Conservation (phyloP, 2,888 invertebrate genomes). For the Vandiemenella viatica region DNA sequence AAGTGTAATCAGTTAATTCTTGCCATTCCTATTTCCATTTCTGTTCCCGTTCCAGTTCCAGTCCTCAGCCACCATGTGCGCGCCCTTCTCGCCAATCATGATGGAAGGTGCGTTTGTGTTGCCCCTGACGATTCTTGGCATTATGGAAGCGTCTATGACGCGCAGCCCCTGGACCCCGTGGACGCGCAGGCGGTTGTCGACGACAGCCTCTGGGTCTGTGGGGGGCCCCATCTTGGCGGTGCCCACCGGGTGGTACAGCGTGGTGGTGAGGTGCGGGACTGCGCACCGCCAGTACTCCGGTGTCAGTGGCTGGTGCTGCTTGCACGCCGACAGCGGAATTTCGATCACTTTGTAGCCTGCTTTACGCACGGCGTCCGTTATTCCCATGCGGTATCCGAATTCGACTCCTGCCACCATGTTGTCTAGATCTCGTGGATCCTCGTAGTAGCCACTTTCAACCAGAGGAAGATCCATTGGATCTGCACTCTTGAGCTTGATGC, state of each 20-base stretch:
- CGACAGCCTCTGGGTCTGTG: slow-evolving; percentile 9
- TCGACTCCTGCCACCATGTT: slow-evolving; percentile 35
- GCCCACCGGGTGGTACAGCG: slow-evolving; percentile 12
- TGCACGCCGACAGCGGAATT: slow-evolving; percentile 58
- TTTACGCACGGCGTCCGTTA: too few relatives aligned
- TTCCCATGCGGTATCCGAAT: slow-evolving; percentile 28
- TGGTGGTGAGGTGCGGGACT: slow-evolving; percentile 22
- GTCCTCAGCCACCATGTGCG: slow-evolving; percentile 14
- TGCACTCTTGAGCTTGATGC: slow-evolving; percentile 35
- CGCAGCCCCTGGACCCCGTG: slow-evolving; percentile 10
- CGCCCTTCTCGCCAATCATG: slow-evolving; percentile 14
- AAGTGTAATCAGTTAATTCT: too few relatives aligned
- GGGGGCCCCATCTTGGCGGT: slow-evolving; percentile 13
- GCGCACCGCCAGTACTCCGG: slow-evolving; percentile 42
- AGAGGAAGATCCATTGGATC: slow-evolving; percentile 42
- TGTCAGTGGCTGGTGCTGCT: slow-evolving; percentile 27
- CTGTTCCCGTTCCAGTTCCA: too few relatives aligned
- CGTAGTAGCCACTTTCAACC: slow-evolving; percentile 47
- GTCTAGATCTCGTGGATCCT: slow-evolving; percentile 37
- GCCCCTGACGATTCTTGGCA: slow-evolving; percentile 12
- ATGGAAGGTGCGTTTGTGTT: slow-evolving; percentile 15
- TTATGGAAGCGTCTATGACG: slow-evolving; percentile 14
- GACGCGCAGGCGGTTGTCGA: slow-evolving; percentile 9
- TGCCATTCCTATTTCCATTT: too few relatives aligned
- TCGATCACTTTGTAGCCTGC: too few relatives aligned